Evolutionary conservation across 30 jellyfish, hydroid and myxozoan species (phyloP).

Genomic region (Aurelia aurita complex sp. Pacific): DNA sequence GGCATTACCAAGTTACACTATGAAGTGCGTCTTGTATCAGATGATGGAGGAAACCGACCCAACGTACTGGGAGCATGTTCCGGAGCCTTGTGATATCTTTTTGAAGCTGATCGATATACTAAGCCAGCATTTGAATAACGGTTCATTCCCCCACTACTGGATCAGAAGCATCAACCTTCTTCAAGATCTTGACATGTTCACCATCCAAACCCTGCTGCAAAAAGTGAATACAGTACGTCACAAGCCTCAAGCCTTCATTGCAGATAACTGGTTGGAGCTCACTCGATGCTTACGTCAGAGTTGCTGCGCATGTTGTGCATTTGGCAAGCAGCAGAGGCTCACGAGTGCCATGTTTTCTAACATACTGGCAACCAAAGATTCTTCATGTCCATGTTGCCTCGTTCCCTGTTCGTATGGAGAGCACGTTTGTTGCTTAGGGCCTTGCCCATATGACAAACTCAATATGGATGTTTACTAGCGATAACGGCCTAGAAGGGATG

Average conservation of each 20-base stretch:
- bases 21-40: slow-evolving; percentile 25
- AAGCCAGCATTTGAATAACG: slow-evolving; percentile 11
- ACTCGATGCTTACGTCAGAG: slow-evolving; percentile 29
- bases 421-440: slow-evolving; percentile 12
- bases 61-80: slow-evolving; percentile 1
- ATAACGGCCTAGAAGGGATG: too few species aligned
- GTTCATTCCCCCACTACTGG: slow-evolving; percentile 59
- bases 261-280: slow-evolving; percentile 35
- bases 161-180: slow-evolving; percentile 19
- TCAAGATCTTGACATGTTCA: neutral
- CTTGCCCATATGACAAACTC: slow-evolving; percentile 29
- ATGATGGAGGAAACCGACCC: slow-evolving; percentile 32
- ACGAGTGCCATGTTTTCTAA: slow-evolving; percentile 3
- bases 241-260: slow-evolving; percentile 45
- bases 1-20: slow-evolving; percentile 10
- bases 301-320: slow-evolving; percentile 30
- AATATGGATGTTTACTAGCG: slow-evolving; percentile 24
- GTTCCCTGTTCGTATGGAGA: slow-evolving; percentile 13
- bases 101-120: slow-evolving; percentile 25
- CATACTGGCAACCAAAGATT: slow-evolving; percentile 1
- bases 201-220: slow-evolving; percentile 1
- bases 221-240: slow-evolving; percentile 23
- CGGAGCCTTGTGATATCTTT: neutral
- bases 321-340: slow-evolving; percentile 9
- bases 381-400: slow-evolving; percentile 3